A percentile compares a stretch with the other conserved stretches of the same genome.
These are phyloP conservation scores for Orbicella faveolata DNA, from an alignment of 64 coral and sea anemone species.

Conservation along the genomic window DNA sequence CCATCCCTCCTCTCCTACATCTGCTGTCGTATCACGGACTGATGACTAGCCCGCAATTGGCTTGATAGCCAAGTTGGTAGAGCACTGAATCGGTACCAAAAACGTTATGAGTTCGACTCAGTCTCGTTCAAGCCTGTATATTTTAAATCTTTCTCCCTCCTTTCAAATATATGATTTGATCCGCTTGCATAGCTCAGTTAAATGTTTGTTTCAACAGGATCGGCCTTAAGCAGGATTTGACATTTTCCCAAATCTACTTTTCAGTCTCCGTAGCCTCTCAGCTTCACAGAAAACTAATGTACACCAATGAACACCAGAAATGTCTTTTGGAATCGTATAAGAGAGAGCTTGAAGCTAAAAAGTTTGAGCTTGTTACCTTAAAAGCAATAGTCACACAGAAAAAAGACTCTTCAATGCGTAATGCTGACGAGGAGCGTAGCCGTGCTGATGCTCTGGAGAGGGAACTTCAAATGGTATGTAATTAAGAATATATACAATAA, in stretches of 20 bases:
- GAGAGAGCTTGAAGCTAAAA: slow-evolving; percentile 38
- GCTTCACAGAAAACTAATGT: slow-evolving; percentile 75
- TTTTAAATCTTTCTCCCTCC: no score
- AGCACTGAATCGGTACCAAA: no score
- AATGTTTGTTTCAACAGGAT: no score
- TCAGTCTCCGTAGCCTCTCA: slow-evolving; percentile 48
- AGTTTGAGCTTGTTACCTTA: slow-evolving; percentile 52
- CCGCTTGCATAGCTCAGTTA: no score
- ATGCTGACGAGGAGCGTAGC: slow-evolving; percentile 13
- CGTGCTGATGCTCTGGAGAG: slow-evolving; percentile 23
- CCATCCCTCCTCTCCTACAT: no score
- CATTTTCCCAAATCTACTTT: neutral
- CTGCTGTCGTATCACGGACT: no score
- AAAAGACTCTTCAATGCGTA: slow-evolving; percentile 19
- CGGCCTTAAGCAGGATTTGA: neutral
- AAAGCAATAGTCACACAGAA: slow-evolving; percentile 55
- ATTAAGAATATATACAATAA: neutral
- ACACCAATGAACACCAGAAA: slow-evolving; percentile 85
- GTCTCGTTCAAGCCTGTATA: no score
- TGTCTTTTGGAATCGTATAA: slow-evolving; percentile 58
- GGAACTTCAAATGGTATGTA: slow-evolving; percentile 55
- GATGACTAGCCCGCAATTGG: no score
- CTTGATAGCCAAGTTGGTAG: no score
- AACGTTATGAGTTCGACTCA: no score
- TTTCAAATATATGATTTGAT: no score